phyloP scores from a whole-genome alignment of 2,797 vertebrate species.

The Cuniculus paca region DNA sequence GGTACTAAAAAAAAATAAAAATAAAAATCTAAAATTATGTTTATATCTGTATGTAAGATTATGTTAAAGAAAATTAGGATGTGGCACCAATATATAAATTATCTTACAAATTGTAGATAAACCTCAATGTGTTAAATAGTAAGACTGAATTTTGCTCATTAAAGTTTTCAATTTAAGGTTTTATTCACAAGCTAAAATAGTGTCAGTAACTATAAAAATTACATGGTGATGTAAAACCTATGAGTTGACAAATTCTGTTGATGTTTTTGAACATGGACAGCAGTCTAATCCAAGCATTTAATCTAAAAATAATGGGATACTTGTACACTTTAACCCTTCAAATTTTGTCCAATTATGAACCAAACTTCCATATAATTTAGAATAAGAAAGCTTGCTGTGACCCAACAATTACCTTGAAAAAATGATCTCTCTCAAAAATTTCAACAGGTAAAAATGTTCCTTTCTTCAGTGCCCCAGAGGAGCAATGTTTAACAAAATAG shows the following conservation, averaged over 20 bases:
- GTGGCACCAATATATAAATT: constrained; percentile 37
- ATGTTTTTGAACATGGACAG: constrained; percentile 25
- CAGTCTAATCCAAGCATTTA: constrained; percentile 60
- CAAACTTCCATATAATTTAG: constrained; percentile 45
- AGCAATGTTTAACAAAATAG: constrained; percentile 25
- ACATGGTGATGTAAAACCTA: constrained; percentile 36
- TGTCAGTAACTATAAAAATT: neutral
- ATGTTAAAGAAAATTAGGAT: constrained; percentile 48
- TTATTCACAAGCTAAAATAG: constrained; percentile 67
- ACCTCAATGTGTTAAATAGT: constrained; percentile 3
- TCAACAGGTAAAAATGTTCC: neutral
- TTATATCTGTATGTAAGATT: neutral
- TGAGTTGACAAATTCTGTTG: constrained; percentile 12
- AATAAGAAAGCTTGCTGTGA: constrained; percentile 42
- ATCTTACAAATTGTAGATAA: constrained; percentile 34
- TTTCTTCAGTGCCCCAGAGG: constrained; percentile 22
- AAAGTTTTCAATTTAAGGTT: constrained; percentile 58
- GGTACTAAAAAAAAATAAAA: too few species aligned
- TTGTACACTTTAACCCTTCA: constrained; percentile 62
- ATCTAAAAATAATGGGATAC: constrained; percentile 53
- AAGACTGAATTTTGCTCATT: neutral
- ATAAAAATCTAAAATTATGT: too few species aligned
- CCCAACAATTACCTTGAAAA: constrained; percentile 60
- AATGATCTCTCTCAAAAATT: constrained; percentile 60
- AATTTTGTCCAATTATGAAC: neutral